Base-by-base conservation (phyloP, 2,113 vertebrate species). In the Erinaceus europaeus region DNA sequence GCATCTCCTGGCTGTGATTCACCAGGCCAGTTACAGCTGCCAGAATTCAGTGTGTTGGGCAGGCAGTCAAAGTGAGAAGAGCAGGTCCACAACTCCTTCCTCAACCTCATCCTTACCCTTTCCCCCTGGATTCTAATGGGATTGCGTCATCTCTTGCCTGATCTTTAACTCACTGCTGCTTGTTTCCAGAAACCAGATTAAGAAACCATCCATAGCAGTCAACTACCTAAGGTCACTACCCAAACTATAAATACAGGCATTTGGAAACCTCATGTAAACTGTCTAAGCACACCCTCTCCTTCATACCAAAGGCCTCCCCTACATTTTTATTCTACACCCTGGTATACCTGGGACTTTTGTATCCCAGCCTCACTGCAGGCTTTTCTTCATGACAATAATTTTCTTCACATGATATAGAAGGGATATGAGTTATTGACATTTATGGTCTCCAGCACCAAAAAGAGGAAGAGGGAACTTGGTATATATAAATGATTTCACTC, bases 21-120 rank as follows among this genome's bases (percentile, higher is more conserved):
- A 81, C 57, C 18, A 38, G 91, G 84, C 91, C 95, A 90, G 36
- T 96, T 95, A 90, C 92, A 92, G 94, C 34, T 83, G n/a, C 94
- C 5, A 2, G 77, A 91, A 94, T 94, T 93, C 65, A 80, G 95
- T 87, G 34, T 83, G 75, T 68, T 74, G 48, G 75, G 50, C 52
- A 90, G 46, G 52, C 68, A 18, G 29, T 21, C n/a, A n/a, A n/a
- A n/a, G 25, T 6, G 36, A 38, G 64, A 29, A 77, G 53, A 61
- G 42, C 29, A 12, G 11, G n/a, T 20, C 59, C 68, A 32, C 42
- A 2, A 29, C 13, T n/a, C 78, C n/a, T 44, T 62, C 18, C 9
- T 40, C 8, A 0, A 5, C 50, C 21, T 0, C 0, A 12, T 27
- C 53, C 61, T 4, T 23, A 32, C 72, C 55, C n/a, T 36, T 4